Evolutionary conservation across 2,113 vertebrate genomes (phyloP).

Genomic region (Lethenteron reissneri): DNA sequence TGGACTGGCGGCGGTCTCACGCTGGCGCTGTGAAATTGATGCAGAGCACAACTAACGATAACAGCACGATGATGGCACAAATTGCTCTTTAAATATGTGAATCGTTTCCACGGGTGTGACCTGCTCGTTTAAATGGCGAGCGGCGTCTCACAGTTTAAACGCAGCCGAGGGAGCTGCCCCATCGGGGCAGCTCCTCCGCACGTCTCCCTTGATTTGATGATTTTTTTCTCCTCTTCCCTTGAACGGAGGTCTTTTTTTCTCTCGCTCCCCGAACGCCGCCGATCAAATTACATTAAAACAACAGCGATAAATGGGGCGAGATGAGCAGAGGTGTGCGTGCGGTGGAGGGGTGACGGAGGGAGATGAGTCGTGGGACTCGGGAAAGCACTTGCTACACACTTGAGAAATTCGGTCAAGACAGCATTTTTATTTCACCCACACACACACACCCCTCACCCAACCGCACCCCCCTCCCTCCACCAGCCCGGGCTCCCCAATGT

Average conservation of each 20-base stretch:
- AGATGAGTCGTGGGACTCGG: not conserved
- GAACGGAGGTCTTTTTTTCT: too few species aligned
- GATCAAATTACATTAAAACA: too few species aligned
- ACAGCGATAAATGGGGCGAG: too few species aligned
- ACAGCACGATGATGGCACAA: constrained; percentile 1
- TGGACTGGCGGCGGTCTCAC: not conserved
- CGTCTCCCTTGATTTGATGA: too few species aligned
- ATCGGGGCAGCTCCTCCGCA: too few species aligned
- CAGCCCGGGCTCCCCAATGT: not conserved
- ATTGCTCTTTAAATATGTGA: constrained; percentile 3
- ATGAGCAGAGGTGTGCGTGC: not conserved
- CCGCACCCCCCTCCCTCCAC: not conserved
- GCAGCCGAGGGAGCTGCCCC: too few species aligned
- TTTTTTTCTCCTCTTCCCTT: too few species aligned
- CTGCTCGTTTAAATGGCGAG: not conserved
- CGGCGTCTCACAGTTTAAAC: too few species aligned
- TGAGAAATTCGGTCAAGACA: not conserved
- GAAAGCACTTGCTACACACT: not conserved
- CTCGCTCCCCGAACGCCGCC: too few species aligned
- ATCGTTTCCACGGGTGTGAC: constrained; percentile 4
- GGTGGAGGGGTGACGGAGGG: not conserved
- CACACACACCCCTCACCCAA: not conserved
- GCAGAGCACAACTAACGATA: constrained; percentile 3
- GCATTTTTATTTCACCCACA: not conserved
- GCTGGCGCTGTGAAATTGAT: constrained; percentile 3